Percentiles rank a stretch among this genome's conserved stretches.
These are phyloP conservation scores for Centrocercus urophasianus DNA, from an alignment of 2,113 vertebrate species.

Conservation along the genomic window DNA sequence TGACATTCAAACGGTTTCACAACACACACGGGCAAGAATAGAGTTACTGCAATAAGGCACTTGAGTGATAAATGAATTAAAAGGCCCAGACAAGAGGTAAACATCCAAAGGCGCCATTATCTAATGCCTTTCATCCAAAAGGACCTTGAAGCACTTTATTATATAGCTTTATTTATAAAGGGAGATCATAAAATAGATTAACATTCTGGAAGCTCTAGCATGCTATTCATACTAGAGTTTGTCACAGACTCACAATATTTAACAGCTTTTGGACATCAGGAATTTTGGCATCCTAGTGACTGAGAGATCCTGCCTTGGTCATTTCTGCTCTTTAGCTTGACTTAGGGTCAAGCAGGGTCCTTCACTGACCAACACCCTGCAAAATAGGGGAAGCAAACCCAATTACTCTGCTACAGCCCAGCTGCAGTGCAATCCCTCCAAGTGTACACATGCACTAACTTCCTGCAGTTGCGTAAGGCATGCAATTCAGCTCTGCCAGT, in stretches of 20 bases:
- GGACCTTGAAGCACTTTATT: neutral
- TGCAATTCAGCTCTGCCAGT: neutral
- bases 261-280: slow-evolving; percentile 18
- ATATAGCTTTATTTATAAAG: slow-evolving; percentile 17
- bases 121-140: slow-evolving; percentile 36
- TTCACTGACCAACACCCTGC: neutral
- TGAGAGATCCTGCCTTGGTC: neutral
- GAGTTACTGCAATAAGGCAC: neutral
- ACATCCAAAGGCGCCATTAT: slow-evolving; percentile 20
- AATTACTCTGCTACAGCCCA: neutral
- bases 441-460: accelerated
- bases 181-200: slow-evolving; percentile 25
- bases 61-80: slow-evolving; percentile 22
- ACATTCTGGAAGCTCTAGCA: neutral
- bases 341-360: neutral
- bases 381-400: neutral
- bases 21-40: neutral
- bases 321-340: neutral
- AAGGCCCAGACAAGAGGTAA: slow-evolving; percentile 34
- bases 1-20: slow-evolving; percentile 25
- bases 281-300: neutral
- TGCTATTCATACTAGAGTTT: neutral
- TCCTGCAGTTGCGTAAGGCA: neutral
- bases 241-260: neutral
- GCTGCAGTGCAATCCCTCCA: neutral